phyloP scores from a whole-genome alignment of 92 coral and sea anemone genomes.

The Nematostella vectensis region DNA sequence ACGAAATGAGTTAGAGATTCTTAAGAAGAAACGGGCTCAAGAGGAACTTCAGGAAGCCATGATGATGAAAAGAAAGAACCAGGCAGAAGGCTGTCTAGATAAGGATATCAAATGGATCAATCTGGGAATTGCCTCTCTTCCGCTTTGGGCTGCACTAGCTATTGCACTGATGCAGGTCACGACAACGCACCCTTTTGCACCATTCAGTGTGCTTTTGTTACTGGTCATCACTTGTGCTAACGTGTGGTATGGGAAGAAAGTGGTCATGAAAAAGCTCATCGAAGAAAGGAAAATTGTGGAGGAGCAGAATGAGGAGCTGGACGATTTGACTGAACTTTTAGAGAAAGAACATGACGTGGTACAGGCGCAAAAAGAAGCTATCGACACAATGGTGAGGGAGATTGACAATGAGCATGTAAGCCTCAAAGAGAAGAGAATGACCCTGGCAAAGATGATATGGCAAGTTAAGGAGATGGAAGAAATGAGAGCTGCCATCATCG shows the following conservation, averaged over 20 bases:
- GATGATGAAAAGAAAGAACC: slow-evolving; percentile 27
- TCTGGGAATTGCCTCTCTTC: slow-evolving; percentile 39
- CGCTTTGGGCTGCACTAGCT: slow-evolving; percentile 50
- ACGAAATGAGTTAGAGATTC: slow-evolving; percentile 49
- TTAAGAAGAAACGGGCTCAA: slow-evolving; percentile 49
- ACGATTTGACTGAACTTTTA: slow-evolving; percentile 60
- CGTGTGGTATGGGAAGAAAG: slow-evolving; percentile 47
- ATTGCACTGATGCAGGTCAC: slow-evolving; percentile 34
- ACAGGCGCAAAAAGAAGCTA: slow-evolving; percentile 66
- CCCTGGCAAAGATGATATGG: slow-evolving; percentile 70
- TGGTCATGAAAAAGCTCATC: slow-evolving; percentile 31
- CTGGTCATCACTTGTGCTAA: slow-evolving; percentile 34
- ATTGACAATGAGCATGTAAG: slow-evolving; percentile 73
- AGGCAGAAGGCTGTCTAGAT: slow-evolving; percentile 22
- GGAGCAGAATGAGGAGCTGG: slow-evolving; percentile 69
- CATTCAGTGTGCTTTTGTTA: slow-evolving; percentile 22
- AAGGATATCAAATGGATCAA: slow-evolving; percentile 29
- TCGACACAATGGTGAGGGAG: slow-evolving; percentile 65
- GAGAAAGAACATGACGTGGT: slow-evolving; percentile 76
- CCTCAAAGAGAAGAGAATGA: slow-evolving; percentile 51
- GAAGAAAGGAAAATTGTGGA: slow-evolving; percentile 52
- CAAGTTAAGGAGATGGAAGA: slow-evolving; percentile 76
- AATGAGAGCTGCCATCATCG: slow-evolving; percentile 54
- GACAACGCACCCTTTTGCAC: slow-evolving; percentile 35
- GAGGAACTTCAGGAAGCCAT: slow-evolving; percentile 29